Evolutionary conservation across 2,113 vertebrate genomes (phyloP).

Genomic region (Scytalopus superciliaris): DNA sequence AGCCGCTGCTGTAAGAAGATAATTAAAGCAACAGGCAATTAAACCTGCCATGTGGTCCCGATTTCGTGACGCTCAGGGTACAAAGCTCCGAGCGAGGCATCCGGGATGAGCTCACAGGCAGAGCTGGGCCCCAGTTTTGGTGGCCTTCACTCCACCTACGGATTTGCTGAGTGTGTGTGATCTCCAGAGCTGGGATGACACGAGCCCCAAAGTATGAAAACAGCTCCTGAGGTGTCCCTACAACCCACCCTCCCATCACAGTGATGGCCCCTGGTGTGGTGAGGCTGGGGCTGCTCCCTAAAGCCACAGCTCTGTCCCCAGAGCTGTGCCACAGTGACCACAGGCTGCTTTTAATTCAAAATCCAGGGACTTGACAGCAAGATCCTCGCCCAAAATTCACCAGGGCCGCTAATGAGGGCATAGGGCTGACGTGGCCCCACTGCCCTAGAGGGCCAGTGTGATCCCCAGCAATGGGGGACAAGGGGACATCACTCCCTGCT

Average conservation of each 20-base stretch:
- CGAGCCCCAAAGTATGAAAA: not conserved
- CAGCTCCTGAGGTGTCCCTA: not conserved
- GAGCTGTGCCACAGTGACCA: accelerated
- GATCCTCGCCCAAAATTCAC: not conserved
- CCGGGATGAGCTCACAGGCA: constrained; percentile 10
- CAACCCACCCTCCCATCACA: accelerated
- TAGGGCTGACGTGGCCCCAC: not conserved
- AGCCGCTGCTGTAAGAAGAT: not conserved
- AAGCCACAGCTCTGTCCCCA: not conserved
- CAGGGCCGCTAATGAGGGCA: accelerated
- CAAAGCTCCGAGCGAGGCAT: not conserved
- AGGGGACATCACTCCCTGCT: accelerated
- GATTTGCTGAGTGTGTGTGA: not conserved
- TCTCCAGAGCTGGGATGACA: not conserved
- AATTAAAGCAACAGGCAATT: constrained; percentile 3
- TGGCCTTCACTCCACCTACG: not conserved
- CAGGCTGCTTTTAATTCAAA: not conserved
- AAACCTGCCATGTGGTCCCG: not conserved
- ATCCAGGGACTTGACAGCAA: not conserved
- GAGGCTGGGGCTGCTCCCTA: not conserved
- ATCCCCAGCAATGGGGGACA: accelerated
- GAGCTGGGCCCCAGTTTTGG: not conserved
- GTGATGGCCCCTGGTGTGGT: accelerated
- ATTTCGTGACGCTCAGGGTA: not conserved
- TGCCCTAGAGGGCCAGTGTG: accelerated